A percentile compares a stretch with the other conserved stretches of the same genome.
These are phyloP conservation scores for Gastrophysa polygoni DNA, from an alignment of 2,888 invertebrate genomes.

Conservation along the genomic window DNA sequence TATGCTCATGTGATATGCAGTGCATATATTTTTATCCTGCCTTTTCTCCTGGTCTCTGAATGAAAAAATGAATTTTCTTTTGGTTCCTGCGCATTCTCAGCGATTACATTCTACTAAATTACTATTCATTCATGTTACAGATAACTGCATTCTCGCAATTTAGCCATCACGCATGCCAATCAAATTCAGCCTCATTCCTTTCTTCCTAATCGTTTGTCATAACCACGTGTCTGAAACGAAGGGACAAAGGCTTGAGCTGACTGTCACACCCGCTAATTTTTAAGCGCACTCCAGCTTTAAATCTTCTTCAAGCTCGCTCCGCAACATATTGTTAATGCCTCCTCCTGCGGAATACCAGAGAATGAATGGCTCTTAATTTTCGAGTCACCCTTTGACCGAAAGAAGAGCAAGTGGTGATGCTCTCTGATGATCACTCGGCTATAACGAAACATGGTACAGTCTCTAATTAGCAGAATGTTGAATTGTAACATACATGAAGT, in stretches of 20 bases:
- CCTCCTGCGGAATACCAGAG: constrained; percentile 36
- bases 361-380: constrained; percentile 54
- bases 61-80: too few relatives aligned
- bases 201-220: too few relatives aligned
- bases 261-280: too few relatives aligned
- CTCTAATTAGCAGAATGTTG: constrained; percentile 52
- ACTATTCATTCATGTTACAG: too few relatives aligned
- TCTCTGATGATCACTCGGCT: constrained; percentile 45
- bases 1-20: too few relatives aligned
- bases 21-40: too few relatives aligned
- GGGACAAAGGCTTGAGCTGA: background rate
- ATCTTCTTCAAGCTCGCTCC: background rate
- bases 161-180: too few relatives aligned
- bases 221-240: background rate
- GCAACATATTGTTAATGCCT: constrained; percentile 32
- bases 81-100: too few relatives aligned
- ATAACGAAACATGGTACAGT: constrained; percentile 51
- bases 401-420: constrained; percentile 37
- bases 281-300: background rate
- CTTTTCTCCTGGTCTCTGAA: too few relatives aligned
- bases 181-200: too few relatives aligned
- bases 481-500: constrained; percentile 28
- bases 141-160: too few relatives aligned
- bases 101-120: too few relatives aligned
- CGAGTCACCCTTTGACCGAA: constrained; percentile 52